Evolutionary conservation across 37 sponge, comb jelly and placozoan genomes (phyloP), one percentile per base, ranked within the genome.

Genomic region (Crambe crambe): DNA sequence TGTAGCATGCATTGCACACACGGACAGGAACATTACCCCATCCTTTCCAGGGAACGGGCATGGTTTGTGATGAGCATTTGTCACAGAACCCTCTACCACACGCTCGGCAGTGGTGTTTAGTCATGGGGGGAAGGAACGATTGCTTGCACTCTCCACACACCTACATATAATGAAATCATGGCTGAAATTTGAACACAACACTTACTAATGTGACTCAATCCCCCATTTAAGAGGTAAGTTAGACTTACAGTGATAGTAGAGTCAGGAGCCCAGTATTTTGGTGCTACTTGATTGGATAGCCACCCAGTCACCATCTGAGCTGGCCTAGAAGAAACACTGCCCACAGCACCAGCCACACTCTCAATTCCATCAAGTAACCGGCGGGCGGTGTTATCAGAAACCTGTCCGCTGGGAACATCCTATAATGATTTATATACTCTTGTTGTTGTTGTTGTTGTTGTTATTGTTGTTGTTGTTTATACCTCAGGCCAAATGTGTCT

Each of bases 81-180:
- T 76, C 80, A 89, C 98, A 97, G 80, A 95, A 95, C 12, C 96
- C 95, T 12, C 84, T 68, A 25, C 98, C 98, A 74, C 98, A 97
- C 1, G 91, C 89, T 65, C 98, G 67, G 79, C 98, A 97, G 87
- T 97, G 98, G 66, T 97, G 98, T 69, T 95, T 95, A 2, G 88
- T 89, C 60, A 85, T 79, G 26, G 73, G 63, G 0, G 87, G 65
- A 10, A 37, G 75, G 76, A 97, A 95, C 70, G 70, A 73, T 27
- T 69, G 80, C 42, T 87, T 76, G 34, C 98, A 97, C 5, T 67
- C 68, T 6, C 47, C 42, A 75, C 98, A 97, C 42, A 22, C 75
- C 92, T 97, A 64, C n/a, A 17, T 58, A 65, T 35, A 4, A 41
- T 34, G 34, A 47, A 47, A 47, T 47, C n/a, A n/a, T n/a, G n/a